Conservation (phyloP, 2,888 invertebrate genomes). For the Lasius platythorax region DNA sequence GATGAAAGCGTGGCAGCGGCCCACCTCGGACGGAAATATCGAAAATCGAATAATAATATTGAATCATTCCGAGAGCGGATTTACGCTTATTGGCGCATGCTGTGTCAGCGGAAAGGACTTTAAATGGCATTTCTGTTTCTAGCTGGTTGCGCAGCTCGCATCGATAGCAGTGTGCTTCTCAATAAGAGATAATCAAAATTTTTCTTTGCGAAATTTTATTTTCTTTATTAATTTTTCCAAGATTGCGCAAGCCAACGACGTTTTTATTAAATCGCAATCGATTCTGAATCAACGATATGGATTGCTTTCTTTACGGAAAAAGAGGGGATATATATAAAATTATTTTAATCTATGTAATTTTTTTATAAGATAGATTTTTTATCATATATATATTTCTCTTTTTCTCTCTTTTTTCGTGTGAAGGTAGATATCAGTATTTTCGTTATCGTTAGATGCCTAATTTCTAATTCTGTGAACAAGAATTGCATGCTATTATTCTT, state of each 20-base stretch:
- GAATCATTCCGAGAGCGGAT: constrained; percentile 64
- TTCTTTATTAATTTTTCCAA: background rate
- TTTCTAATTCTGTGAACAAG: constrained; percentile 8
- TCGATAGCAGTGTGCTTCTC: background rate
- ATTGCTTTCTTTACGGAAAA: background rate
- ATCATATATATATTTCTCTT: background rate
- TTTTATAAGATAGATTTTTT: background rate
- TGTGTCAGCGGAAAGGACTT: constrained; percentile 44
- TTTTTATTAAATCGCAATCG: background rate
- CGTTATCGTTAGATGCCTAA: background rate
- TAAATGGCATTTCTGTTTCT: constrained; percentile 42
- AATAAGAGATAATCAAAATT: constrained; percentile 23
- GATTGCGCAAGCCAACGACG: constrained; percentile 1
- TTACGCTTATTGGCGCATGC: constrained; percentile 37
- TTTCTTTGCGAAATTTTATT: background rate
- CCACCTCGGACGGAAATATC: constrained; percentile 71
- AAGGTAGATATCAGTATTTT: background rate
- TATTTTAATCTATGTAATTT: background rate
- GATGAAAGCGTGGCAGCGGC: constrained; percentile 51
- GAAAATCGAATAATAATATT: constrained; percentile 70
- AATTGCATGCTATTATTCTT: background rate
- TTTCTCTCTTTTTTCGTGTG: background rate
- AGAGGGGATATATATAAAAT: background rate
- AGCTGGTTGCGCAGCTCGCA: constrained; percentile 24
- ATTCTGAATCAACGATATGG: background rate